Conservation (phyloP, 64 coral and sea anemone species). For the Stylophora pistillata region DNA sequence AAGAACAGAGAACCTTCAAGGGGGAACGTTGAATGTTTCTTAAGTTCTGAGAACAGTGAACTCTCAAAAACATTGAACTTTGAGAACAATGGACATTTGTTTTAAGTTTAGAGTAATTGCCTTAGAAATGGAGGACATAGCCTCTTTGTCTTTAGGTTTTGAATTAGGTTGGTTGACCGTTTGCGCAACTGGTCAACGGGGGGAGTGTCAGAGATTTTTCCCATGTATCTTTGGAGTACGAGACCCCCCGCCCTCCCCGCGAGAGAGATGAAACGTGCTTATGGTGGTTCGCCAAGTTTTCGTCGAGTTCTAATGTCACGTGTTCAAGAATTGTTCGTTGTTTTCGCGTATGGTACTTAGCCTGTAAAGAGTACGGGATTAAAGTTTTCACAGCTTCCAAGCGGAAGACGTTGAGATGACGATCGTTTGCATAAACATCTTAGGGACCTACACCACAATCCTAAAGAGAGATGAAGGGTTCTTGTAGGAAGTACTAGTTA, state of each 20-base stretch:
- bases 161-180: constrained; percentile 31
- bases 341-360: too few relatives aligned
- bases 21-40: too few relatives aligned
- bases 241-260: background rate
- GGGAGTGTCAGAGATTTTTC: constrained; percentile 30
- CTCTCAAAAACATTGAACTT: background rate
- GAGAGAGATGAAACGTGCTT: background rate
- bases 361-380: background rate
- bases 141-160: background rate
- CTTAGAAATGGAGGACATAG: background rate
- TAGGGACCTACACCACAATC: too few relatives aligned
- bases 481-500: too few relatives aligned
- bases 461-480: too few relatives aligned
- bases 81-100: constrained; percentile 5
- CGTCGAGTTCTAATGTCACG: constrained; percentile 7
- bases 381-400: background rate
- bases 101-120: background rate
- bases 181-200: constrained; percentile 1
- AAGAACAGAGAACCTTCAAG: background rate
- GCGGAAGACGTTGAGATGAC: too few relatives aligned
- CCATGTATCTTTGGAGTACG: too few relatives aligned
- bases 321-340: constrained; percentile 15
- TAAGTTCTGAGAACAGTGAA: background rate
- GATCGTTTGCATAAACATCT: too few relatives aligned
- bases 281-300: constrained; percentile 6